Evolutionary conservation across 2,113 vertebrate species (phyloP).

Genomic region (Talpa occidentalis): DNA sequence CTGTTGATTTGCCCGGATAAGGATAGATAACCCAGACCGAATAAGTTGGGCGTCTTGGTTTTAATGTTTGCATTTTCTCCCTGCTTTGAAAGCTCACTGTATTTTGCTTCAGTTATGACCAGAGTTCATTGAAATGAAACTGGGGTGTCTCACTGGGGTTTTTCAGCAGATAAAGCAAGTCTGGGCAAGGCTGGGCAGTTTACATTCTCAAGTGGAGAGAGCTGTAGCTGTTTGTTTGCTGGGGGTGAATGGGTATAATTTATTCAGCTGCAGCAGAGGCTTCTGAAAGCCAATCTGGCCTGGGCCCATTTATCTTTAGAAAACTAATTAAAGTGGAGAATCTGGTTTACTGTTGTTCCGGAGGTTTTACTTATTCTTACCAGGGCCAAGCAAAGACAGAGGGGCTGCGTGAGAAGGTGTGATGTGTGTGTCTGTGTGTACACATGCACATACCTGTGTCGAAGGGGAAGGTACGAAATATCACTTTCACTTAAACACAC

Average conservation of each 20-base stretch:
- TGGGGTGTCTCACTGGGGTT: conserved; percentile 47
- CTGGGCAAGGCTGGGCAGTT: conserved; percentile 41
- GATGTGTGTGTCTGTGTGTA: not conserved
- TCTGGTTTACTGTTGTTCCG: conserved; percentile 46
- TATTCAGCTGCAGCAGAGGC: conserved; percentile 58
- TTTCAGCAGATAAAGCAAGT: conserved; percentile 68
- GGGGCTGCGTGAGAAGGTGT: not conserved
- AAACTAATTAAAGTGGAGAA: conserved; percentile 72
- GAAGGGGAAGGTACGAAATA: conserved; percentile 38
- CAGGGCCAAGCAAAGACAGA: not conserved
- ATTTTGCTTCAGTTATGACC: conserved; percentile 38
- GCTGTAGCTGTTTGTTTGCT: conserved; percentile 42
- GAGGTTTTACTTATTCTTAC: conserved; percentile 50
- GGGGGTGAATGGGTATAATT: conserved; percentile 54
- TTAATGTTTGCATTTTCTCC: conserved; percentile 25
- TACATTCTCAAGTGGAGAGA: conserved; percentile 34
- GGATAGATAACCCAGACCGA: not conserved
- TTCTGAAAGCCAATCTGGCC: conserved; percentile 58
- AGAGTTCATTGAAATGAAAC: conserved; percentile 59
- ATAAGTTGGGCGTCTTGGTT: conserved; percentile 19
- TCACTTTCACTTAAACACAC: conserved; percentile 52
- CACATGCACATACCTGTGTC: not conserved
- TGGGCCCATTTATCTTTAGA: conserved; percentile 68
- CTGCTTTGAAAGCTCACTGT: conserved; percentile 35
- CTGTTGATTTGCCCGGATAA: not conserved